These are phyloP conservation scores for Drosophila punjabiensis DNA, from an alignment of 1,140 invertebrate genomes.

Conservation along the genomic window DNA sequence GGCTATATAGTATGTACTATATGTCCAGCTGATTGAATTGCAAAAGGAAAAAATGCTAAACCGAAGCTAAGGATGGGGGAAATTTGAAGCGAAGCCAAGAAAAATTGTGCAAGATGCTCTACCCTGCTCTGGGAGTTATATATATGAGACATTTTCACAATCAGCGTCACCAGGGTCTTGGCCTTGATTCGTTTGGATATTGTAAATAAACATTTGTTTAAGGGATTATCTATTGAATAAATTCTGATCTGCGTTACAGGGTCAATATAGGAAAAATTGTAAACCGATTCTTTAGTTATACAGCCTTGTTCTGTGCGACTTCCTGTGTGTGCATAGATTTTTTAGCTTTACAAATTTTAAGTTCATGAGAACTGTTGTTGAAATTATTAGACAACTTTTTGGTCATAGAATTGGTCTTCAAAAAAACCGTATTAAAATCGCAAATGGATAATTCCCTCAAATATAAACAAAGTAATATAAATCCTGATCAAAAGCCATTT, in stretches of 20 bases:
- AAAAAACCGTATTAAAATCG: not conserved
- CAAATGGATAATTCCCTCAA: not conserved
- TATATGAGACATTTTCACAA: constrained; percentile 57
- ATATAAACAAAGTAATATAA: not conserved
- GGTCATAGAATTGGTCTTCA: not conserved
- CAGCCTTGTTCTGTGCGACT: not conserved
- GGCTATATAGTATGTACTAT: constrained; percentile 44
- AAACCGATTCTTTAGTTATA: not conserved
- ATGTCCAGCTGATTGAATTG: constrained; percentile 72
- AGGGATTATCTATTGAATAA: not conserved
- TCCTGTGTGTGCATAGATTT: not conserved
- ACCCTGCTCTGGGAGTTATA: constrained; percentile 29
- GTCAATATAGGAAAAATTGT: not conserved
- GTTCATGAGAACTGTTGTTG: not conserved
- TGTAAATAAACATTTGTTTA: constrained; percentile 4
- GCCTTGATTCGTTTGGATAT: constrained; percentile 5
- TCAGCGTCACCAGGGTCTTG: constrained; percentile 26
- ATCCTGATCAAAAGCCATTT: not conserved
- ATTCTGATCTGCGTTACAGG: not conserved
- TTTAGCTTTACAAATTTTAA: not conserved
- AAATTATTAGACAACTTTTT: too few relatives aligned
- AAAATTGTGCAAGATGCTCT: constrained; percentile 48
- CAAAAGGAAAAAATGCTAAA: constrained; percentile 45
- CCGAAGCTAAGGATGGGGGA: not conserved
- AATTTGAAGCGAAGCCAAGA: constrained; percentile 8